A percentile compares a stretch with the other conserved stretches of the same genome.
Conservation (phyloP, 2,797 vertebrate species). For the Lateolabrax maculatus region DNA sequence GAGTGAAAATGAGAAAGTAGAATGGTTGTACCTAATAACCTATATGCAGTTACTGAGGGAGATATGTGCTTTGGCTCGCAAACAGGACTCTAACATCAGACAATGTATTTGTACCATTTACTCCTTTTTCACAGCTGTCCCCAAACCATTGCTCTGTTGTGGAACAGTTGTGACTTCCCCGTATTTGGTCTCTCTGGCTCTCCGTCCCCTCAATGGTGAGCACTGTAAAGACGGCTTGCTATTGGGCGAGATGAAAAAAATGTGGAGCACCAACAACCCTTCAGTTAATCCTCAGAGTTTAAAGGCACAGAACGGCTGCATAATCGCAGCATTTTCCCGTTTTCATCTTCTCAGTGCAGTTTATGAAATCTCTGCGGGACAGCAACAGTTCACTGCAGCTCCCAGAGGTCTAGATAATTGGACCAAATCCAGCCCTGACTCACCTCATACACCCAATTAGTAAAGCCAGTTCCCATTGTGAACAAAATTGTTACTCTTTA, state of each 20-base stretch:
- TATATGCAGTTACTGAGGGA: not conserved
- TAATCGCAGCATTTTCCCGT: conserved; percentile 3
- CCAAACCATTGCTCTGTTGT: no score
- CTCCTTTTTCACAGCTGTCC: not conserved
- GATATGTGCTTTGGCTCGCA: no score
- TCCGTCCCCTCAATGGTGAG: no score
- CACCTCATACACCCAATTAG: conserved; percentile 3
- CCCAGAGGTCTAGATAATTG: conserved; percentile 21
- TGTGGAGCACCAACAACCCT: not conserved
- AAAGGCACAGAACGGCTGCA: not conserved
- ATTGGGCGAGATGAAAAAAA: not conserved
- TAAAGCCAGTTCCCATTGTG: conserved; percentile 17
- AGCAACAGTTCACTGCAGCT: not conserved
- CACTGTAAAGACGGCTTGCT: not conserved
- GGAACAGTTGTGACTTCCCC: no score
- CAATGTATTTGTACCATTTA: no score
- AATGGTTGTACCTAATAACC: no score
- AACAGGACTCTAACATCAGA: no score
- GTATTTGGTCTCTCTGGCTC: not conserved
- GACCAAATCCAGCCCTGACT: conserved; percentile 16
- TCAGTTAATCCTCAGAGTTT: not conserved
- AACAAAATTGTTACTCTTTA: not conserved
- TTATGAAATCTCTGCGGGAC: conserved; percentile 16
- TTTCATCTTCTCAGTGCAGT: not conserved
- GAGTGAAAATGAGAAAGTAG: not conserved